Percentiles rank a stretch among this genome's conserved stretches.
Conservation (phyloP, 2,113 vertebrate species). For the Eretmochelys imbricata region DNA sequence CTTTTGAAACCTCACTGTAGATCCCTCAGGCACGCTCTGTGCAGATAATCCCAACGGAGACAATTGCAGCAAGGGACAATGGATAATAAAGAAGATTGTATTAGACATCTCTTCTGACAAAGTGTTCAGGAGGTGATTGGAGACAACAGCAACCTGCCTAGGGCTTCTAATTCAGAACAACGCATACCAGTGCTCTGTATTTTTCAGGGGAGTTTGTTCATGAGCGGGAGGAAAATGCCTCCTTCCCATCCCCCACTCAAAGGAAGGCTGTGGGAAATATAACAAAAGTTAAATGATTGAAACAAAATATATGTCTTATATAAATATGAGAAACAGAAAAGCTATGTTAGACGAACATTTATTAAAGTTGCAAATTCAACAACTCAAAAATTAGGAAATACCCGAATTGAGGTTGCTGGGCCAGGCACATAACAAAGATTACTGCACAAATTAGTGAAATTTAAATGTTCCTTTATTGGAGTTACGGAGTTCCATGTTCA, state of each 20-base stretch:
- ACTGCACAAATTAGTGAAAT: background rate
- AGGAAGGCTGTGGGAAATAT: background rate
- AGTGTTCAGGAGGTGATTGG: background rate
- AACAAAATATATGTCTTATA: background rate
- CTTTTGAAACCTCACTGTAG: background rate
- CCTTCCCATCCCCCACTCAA: background rate
- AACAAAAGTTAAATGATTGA: background rate
- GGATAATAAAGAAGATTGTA: background rate
- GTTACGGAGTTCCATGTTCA: background rate
- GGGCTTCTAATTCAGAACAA: background rate
- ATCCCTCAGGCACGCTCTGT: background rate
- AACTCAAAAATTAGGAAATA: background rate
- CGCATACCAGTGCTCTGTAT: background rate
- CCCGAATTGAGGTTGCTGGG: background rate
- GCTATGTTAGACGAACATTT: rapidly evolving
- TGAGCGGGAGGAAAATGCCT: background rate
- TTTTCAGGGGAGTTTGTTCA: background rate
- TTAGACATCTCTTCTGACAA: rapidly evolving
- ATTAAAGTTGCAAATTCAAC: background rate
- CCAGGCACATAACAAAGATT: background rate
- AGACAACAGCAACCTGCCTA: background rate
- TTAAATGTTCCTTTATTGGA: background rate
- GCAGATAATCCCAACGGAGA: background rate
- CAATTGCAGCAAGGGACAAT: background rate
- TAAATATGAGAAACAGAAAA: background rate